Evolutionary conservation across 2,113 vertebrate species (phyloP).

Genomic region (Alligator mississippiensis): DNA sequence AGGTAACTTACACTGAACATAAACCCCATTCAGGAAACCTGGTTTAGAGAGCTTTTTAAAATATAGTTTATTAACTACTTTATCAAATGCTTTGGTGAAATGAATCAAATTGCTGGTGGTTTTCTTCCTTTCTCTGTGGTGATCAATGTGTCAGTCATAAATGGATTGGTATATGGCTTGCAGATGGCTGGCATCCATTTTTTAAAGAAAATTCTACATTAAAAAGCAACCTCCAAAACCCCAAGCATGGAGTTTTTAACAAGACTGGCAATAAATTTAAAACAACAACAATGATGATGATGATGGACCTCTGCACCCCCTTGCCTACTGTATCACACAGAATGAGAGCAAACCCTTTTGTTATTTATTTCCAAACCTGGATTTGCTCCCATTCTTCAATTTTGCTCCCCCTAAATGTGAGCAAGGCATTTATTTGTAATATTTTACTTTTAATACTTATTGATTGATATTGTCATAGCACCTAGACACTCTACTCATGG

Average conservation of each 20-base stretch:
- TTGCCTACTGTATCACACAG: constrained; percentile 47
- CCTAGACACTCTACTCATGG: too few species aligned
- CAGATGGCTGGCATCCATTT: constrained; percentile 43
- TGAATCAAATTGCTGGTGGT: constrained; percentile 39
- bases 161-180: background rate
- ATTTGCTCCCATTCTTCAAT: constrained; percentile 44
- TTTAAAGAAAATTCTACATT: constrained; percentile 26
- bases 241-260: constrained; percentile 32
- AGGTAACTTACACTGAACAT: constrained; percentile 18
- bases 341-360: constrained; percentile 42
- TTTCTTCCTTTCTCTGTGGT: constrained; percentile 30
- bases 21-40: constrained; percentile 40
- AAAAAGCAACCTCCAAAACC: constrained; percentile 1
- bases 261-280: constrained; percentile 47
- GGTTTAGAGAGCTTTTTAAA: constrained; percentile 48
- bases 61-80: constrained; percentile 54
- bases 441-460: constrained; percentile 42
- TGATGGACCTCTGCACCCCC: constrained; percentile 23
- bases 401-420: constrained; percentile 16
- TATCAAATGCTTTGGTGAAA: constrained; percentile 37
- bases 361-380: constrained; percentile 31
- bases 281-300: constrained; percentile 48
- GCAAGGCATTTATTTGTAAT: constrained; percentile 40
- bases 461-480: constrained; percentile 26
- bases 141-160: constrained; percentile 47